These are phyloP conservation scores for Chrysaora quinquecirrha DNA, from an alignment of 30 jellyfish, hydroid and myxozoan species.

Conservation along the genomic window DNA sequence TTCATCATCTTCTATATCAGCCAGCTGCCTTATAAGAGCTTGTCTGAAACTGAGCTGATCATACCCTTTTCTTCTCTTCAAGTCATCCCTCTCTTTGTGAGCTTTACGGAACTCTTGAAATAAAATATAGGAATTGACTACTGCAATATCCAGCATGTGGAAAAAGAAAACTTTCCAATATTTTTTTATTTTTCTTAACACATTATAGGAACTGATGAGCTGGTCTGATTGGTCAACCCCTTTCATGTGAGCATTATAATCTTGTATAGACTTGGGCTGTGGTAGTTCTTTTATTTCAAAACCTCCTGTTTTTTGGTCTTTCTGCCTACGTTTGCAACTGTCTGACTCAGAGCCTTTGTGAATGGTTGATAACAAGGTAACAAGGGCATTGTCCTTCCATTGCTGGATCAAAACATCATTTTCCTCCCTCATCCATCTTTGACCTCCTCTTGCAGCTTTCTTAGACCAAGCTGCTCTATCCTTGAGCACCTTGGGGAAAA, in stretches of 20 bases:
- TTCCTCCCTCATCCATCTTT: conserved; percentile 20
- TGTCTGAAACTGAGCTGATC: conserved; percentile 22
- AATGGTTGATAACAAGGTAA: conserved; percentile 15
- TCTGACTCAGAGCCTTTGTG: neutral
- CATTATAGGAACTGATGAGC: conserved; percentile 12
- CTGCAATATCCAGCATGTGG: conserved; percentile 33
- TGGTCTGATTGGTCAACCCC: conserved; percentile 61
- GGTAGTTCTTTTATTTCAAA: conserved; percentile 9
- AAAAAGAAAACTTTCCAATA: conserved; percentile 34
- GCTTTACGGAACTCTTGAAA: conserved; percentile 19
- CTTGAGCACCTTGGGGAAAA: conserved; percentile 5
- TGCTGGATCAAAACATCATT: no score
- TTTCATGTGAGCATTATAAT: conserved; percentile 32
- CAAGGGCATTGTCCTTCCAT: conserved; percentile 24
- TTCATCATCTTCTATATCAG: conserved; percentile 21
- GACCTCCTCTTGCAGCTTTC: no score
- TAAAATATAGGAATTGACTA: conserved; percentile 30
- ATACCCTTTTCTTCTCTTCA: conserved; percentile 11
- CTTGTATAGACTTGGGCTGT: conserved; percentile 39
- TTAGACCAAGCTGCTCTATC: no score
- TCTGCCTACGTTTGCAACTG: conserved; percentile 6
- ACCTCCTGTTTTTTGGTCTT: conserved; percentile 8
- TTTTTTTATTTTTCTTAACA: conserved; percentile 18
- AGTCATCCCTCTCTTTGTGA: conserved; percentile 11
- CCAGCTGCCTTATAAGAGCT: conserved; percentile 21